These are phyloP conservation scores for Rhinoderma darwinii DNA, from an alignment of 2,113 vertebrate genomes.

Conservation along the genomic window DNA sequence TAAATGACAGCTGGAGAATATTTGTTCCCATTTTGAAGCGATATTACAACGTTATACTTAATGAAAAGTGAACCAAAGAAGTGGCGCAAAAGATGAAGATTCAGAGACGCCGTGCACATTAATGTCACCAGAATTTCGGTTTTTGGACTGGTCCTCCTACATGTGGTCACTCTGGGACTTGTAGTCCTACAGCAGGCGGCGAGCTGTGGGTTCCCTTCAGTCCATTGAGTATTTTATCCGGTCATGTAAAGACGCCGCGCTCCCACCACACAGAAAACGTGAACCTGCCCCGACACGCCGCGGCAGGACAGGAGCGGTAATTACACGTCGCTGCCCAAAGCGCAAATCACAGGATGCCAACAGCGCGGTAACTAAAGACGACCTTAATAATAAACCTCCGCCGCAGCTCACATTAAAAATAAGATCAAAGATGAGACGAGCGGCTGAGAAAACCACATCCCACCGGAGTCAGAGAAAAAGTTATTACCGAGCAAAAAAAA, in stretches of 20 bases:
- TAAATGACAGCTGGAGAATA: no score
- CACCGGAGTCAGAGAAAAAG: background rate
- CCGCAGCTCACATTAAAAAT: background rate
- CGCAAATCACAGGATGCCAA: background rate
- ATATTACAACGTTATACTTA: no score
- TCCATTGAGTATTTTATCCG: background rate
- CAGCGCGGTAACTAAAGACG: background rate
- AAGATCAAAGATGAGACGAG: slow-evolving; percentile 18
- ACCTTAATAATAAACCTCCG: background rate
- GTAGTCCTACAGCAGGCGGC: background rate
- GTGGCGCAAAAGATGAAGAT: no score
- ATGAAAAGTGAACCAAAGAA: no score
- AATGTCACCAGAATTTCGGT: no score
- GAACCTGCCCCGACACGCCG: background rate
- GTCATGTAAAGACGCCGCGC: background rate
- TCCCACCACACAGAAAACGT: background rate
- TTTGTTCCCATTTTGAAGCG: no score
- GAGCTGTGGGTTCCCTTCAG: no score
- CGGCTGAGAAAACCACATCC: background rate
- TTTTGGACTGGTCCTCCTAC: no score
- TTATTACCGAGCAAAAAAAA: background rate
- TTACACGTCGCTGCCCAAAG: background rate
- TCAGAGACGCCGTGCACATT: no score
- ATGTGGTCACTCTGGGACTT: background rate
- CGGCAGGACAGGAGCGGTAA: background rate